Conservation (phyloP, 2,113 vertebrate genomes). For the Rhea pennata region DNA sequence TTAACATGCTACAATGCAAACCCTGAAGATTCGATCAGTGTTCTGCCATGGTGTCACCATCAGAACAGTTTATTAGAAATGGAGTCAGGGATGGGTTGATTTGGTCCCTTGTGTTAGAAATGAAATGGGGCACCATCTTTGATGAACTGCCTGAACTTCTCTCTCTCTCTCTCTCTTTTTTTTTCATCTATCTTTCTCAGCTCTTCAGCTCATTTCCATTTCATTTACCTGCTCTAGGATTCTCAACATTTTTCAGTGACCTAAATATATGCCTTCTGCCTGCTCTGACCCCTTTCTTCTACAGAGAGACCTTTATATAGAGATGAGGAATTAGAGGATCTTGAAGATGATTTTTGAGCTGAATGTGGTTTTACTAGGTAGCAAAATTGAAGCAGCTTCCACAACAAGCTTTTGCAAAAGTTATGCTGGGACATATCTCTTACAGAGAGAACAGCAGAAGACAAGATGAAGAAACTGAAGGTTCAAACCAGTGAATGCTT, state of each 20-base stretch:
- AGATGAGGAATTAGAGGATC: not conserved
- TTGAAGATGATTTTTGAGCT: not conserved
- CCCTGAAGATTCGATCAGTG: not conserved
- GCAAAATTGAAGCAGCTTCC: not conserved
- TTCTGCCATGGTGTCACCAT: not conserved
- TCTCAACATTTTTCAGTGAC: not conserved
- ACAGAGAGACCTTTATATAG: not conserved
- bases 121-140: not conserved
- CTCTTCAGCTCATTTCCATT: not conserved
- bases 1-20: not conserved
- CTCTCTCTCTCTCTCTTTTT: not conserved
- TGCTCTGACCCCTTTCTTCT: not conserved
- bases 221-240: not conserved
- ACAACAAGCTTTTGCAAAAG: not conserved
- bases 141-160: not conserved
- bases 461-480: not conserved
- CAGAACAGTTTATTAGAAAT: not conserved
- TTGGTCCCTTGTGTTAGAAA: not conserved
- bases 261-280: not conserved
- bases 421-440: not conserved
- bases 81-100: not conserved
- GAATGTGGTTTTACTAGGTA: not conserved
- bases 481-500: not conserved
- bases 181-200: not conserved
- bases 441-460: not conserved